Conservation (phyloP, 2,797 vertebrate species). For the Aratinga solstitialis region DNA sequence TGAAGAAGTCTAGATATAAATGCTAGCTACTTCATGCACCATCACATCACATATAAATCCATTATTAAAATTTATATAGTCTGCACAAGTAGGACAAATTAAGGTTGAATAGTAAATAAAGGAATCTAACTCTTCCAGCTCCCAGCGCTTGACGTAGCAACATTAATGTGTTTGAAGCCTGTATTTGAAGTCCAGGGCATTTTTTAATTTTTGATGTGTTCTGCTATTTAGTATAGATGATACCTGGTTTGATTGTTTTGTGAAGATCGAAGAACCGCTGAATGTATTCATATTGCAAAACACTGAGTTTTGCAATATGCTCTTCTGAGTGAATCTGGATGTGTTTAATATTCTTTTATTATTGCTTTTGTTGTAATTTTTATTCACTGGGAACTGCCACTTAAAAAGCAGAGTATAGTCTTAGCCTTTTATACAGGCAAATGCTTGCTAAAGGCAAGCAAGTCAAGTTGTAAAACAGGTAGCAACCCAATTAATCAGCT, state of each 20-base stretch:
- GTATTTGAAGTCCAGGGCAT: not conserved
- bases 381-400: not conserved
- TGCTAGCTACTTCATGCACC: not conserved
- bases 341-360: not conserved
- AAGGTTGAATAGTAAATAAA: not conserved
- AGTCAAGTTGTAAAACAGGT: not conserved
- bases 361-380: not conserved
- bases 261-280: not conserved
- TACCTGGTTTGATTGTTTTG: not conserved
- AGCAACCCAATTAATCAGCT: not conserved
- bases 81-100: not conserved
- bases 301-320: not conserved
- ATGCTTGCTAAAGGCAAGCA: fast-evolving
- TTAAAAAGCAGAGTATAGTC: not conserved
- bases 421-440: not conserved
- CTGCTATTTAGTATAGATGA: not conserved
- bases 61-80: not conserved
- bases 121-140: not conserved
- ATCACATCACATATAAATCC: not conserved
- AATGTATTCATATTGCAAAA: not conserved
- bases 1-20: not conserved
- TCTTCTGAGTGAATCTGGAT: not conserved
- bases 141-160: not conserved
- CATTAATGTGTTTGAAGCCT: not conserved
- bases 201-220: not conserved